Percentiles rank a stretch among this genome's conserved stretches.
These are phyloP conservation scores for Hemaris fuciformis DNA, from an alignment of 2,888 invertebrate genomes.

Conservation along the genomic window DNA sequence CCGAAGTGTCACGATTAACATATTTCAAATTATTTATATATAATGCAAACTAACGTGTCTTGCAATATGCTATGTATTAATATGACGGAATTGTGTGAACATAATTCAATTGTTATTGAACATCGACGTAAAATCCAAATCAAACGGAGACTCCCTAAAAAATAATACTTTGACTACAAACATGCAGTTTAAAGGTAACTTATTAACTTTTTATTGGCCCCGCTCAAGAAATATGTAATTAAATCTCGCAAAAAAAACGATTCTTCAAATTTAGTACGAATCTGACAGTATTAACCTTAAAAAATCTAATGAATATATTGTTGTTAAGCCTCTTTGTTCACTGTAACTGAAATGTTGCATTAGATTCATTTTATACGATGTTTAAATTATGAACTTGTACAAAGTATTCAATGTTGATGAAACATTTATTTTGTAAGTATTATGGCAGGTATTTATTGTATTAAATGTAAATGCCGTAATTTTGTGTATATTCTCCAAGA, in stretches of 20 bases:
- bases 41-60: neutral
- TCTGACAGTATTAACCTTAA: too few species aligned
- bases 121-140: neutral
- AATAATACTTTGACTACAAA: too few species aligned
- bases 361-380: neutral
- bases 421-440: neutral
- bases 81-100: neutral
- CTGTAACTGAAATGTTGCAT: too few species aligned
- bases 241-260: too few species aligned
- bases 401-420: neutral
- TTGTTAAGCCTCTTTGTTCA: too few species aligned
- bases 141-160: too few species aligned
- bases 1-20: neutral
- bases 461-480: slow-evolving; percentile 36
- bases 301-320: too few species aligned
- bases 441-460: slow-evolving; percentile 8
- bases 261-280: too few species aligned
- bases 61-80: neutral
- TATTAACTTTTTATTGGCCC: too few species aligned
- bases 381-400: neutral
- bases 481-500: slow-evolving; percentile 19
- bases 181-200: too few species aligned
- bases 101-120: neutral
- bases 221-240: too few species aligned
- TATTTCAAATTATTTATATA: neutral